These are phyloP conservation scores for Columba livia DNA, from an alignment of 2,113 vertebrate species.

Conservation along the genomic window DNA sequence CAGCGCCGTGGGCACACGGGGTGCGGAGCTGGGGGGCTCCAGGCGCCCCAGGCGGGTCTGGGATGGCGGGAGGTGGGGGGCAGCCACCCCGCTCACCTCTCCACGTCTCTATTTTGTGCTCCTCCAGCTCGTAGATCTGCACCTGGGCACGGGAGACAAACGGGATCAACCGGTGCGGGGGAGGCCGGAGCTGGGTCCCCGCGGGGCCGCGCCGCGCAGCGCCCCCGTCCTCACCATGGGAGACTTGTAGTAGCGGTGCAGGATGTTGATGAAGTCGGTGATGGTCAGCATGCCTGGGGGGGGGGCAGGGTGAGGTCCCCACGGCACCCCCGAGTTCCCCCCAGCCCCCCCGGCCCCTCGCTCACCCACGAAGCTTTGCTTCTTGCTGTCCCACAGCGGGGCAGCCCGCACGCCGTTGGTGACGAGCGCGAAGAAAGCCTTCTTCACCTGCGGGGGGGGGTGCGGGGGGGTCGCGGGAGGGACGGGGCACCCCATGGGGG, in stretches of 20 bases:
- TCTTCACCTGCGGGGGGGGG: conserved; percentile 86
- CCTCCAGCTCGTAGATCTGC: conserved; percentile 97
- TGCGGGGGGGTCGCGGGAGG: not conserved
- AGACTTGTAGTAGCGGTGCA: conserved; percentile 97
- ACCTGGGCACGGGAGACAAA: conserved; percentile 76
- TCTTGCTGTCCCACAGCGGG: conserved; percentile 97
- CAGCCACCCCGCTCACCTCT: conserved; percentile 81
- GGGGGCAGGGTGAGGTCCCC: not conserved
- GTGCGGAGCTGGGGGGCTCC: fast-evolving
- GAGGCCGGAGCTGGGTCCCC: fast-evolving
- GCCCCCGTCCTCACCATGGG: conserved; percentile 82
- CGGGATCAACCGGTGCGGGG: fast-evolving
- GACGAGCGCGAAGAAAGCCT: conserved; percentile 96
- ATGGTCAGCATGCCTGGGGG: conserved; percentile 93
- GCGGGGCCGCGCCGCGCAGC: fast-evolving
- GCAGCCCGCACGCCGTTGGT: conserved; percentile 95
- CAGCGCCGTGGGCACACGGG: fast-evolving
- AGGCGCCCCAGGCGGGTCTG: fast-evolving
- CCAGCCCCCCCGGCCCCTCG: fast-evolving
- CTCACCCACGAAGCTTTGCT: conserved; percentile 96
- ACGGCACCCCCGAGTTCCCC: too few species aligned
- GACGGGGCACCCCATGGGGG: fast-evolving
- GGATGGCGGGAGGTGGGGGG: fast-evolving
- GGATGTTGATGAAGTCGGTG: conserved; percentile 98
- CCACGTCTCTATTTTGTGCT: conserved; percentile 99